These are phyloP conservation scores for Eueides isabella DNA, from an alignment of 1,140 invertebrate genomes.

Conservation along the genomic window DNA sequence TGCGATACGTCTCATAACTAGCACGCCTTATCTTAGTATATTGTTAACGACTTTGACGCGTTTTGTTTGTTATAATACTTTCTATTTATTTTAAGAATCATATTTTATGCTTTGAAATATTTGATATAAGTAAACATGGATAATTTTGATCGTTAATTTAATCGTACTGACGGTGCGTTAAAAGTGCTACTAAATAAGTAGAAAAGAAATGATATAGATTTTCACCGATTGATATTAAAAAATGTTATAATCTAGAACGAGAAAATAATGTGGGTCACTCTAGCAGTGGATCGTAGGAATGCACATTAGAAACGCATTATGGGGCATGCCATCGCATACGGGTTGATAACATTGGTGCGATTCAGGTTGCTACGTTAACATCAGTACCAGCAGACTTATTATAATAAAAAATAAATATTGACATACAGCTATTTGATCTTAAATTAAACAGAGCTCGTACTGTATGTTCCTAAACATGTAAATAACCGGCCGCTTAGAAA, in stretches of 20 bases:
- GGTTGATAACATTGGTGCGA: constrained; percentile 15
- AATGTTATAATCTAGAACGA: neutral
- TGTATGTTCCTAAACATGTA: no score
- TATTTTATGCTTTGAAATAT: neutral
- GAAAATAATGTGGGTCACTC: constrained; percentile 11
- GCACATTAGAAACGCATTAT: constrained; percentile 22
- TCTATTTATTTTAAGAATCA: neutral
- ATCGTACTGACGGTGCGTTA: no score
- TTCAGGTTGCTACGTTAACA: constrained; percentile 6
- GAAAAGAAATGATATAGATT: neutral
- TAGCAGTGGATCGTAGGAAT: constrained; percentile 11
- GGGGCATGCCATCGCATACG: neutral
- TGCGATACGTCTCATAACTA: constrained; percentile 40
- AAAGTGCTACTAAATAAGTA: no score
- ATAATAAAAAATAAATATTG: neutral
- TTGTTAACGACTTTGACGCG: constrained; percentile 2
- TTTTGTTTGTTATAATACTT: constrained; percentile 9
- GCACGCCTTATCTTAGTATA: constrained; percentile 27
- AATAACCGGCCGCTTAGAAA: no score
- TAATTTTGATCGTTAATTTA: no score
- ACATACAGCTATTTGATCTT: neutral
- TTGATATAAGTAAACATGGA: neutral
- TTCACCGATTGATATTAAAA: neutral
- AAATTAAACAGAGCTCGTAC: neutral
- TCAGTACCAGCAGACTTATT: neutral